phyloP scores from a whole-genome alignment of 2,113 vertebrate genomes.

The Phalacrocorax brasilianus region DNA sequence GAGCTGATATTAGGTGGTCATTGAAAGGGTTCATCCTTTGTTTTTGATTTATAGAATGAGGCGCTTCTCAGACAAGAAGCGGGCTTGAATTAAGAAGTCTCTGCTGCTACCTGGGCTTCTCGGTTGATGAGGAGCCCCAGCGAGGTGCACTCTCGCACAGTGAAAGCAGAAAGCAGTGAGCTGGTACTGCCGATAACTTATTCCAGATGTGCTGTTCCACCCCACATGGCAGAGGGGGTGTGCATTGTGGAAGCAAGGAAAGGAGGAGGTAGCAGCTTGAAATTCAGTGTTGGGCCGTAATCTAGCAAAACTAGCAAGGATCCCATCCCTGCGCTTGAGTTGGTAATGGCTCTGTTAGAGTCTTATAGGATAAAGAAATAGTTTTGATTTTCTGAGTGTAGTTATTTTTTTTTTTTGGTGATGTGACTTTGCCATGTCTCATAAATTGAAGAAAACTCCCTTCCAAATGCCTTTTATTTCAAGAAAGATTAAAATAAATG shows the following conservation, averaged over 20 bases:
- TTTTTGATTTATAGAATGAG: neutral
- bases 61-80: neutral
- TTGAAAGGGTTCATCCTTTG: neutral
- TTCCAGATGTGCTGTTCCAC: neutral
- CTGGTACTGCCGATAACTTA: accelerated
- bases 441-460: neutral
- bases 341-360: neutral
- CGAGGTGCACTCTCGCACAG: accelerated
- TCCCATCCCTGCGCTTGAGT: neutral
- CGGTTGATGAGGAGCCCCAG: neutral
- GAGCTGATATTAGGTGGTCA: neutral
- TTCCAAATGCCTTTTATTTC: neutral
- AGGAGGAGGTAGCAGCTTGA: neutral
- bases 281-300: neutral
- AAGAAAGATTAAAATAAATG: neutral
- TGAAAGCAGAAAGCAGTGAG: neutral
- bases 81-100: neutral
- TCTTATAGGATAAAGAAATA: neutral
- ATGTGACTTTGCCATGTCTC: neutral
- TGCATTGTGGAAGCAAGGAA: neutral
- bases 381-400: neutral
- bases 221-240: accelerated
- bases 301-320: neutral
- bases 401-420: neutral
- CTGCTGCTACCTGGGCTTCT: neutral